Conservation (phyloP, 2,888 invertebrate genomes). For the Syrista parreyssii region DNA sequence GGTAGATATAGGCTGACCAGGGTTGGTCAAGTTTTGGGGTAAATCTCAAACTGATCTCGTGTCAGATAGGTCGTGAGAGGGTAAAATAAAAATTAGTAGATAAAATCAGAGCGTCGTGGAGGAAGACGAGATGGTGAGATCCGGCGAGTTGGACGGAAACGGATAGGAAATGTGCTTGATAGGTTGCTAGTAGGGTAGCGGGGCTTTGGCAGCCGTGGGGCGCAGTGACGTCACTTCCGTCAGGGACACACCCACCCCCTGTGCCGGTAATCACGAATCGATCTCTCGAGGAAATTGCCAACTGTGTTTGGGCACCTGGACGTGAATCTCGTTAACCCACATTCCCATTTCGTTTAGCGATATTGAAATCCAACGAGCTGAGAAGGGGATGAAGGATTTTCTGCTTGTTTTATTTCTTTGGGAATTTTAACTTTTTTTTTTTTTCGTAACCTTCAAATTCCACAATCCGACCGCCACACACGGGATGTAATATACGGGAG, state of each 20-base stretch:
- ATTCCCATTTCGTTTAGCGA: conserved; percentile 34
- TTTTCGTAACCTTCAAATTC: too few species aligned
- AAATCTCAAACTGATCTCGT: not conserved
- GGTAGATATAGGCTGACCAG: not conserved
- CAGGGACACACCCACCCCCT: not conserved
- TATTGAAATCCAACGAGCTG: not conserved
- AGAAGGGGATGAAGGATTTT: not conserved
- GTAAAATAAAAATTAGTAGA: not conserved
- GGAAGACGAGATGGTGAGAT: not conserved
- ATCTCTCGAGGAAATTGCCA: conserved; percentile 52
- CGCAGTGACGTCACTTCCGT: conserved; percentile 20
- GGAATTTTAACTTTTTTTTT: too few species aligned
- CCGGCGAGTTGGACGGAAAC: not conserved
- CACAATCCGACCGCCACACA: too few species aligned
- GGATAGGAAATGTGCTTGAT: not conserved
- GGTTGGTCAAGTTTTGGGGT: not conserved
- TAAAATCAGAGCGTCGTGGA: not conserved
- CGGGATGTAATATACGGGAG: too few species aligned
- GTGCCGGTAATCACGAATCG: conserved; percentile 45
- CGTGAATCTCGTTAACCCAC: conserved; percentile 43
- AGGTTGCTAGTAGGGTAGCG: not conserved
- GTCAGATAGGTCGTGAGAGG: not conserved
- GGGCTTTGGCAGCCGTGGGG: not conserved
- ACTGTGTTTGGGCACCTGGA: conserved; percentile 40
- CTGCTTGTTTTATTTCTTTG: not conserved